Evolutionary conservation across 2,113 vertebrate genomes (phyloP).

Genomic region (Leucosticte australis): DNA sequence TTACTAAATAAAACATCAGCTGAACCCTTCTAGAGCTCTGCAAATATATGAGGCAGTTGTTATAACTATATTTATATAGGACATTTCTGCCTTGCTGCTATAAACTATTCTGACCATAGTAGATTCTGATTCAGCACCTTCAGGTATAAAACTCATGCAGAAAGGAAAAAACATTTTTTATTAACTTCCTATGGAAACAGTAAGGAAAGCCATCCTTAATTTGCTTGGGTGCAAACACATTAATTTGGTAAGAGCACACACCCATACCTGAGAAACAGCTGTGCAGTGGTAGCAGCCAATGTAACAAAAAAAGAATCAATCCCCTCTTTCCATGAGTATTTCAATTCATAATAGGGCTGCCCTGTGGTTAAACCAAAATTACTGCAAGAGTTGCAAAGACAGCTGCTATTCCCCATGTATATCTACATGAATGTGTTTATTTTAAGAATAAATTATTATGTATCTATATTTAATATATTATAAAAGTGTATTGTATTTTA

Average conservation of each 20-base stretch:
- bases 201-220: neutral
- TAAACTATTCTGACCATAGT: conserved; percentile 16
- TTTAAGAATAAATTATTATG: neutral
- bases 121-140: conserved; percentile 49
- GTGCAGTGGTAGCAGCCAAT: neutral
- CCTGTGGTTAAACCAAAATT: neutral
- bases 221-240: neutral
- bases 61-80: conserved; percentile 49
- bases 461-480: neutral
- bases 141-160: conserved; percentile 21
- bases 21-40: conserved; percentile 18
- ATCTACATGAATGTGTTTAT: neutral
- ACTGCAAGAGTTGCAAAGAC: neutral
- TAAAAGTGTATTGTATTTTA: neutral
- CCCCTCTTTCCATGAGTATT: neutral
- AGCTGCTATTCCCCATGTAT: neutral
- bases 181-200: neutral
- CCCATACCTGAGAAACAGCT: neutral
- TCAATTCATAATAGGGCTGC: neutral
- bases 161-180: neutral
- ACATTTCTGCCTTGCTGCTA: conserved; percentile 28
- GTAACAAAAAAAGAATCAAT: neutral
- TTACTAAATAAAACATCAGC: conserved; percentile 64
- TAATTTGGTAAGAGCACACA: neutral
- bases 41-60: conserved; percentile 48